phyloP scores from a whole-genome alignment of 1,140 invertebrate species.

The Macrotrachela quadricornifera region DNA sequence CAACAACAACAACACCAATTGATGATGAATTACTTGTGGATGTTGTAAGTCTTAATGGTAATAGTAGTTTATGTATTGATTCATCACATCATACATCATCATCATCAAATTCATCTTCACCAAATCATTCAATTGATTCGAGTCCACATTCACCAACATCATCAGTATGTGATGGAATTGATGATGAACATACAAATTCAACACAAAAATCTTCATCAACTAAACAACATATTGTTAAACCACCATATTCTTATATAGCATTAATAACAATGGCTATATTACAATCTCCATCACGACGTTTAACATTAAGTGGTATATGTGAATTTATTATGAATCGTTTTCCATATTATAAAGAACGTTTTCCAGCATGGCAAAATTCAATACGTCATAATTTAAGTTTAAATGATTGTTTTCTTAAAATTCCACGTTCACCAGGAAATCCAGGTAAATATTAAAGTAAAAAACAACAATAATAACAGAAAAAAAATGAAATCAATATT shows the following conservation, averaged over 20 bases:
- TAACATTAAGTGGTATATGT: conserved; percentile 88
- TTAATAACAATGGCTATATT: conserved; percentile 92
- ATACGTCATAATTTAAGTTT: conserved; percentile 88
- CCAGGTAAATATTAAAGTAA: conserved; percentile 49
- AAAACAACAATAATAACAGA: neutral
- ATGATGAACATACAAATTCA: no score
- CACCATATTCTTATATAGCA: conserved; percentile 90
- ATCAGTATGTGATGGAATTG: no score
- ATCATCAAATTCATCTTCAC: no score
- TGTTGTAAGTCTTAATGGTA: no score
- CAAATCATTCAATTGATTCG: no score
- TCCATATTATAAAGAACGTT: conserved; percentile 28
- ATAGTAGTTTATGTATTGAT: no score
- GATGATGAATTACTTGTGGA: no score
- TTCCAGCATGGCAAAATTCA: conserved; percentile 46
- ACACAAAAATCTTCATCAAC: no score
- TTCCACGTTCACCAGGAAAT: conserved; percentile 86
- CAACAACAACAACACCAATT: no score
- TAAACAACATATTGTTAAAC: conserved; percentile 44
- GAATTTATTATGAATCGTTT: conserved; percentile 97
- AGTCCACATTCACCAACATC: no score
- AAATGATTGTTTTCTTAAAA: conserved; percentile 98
- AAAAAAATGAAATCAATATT: neutral
- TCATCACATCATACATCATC: no score
- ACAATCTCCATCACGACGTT: conserved; percentile 82